Percentiles rank a stretch among this genome's conserved stretches.
phyloP scores from a whole-genome alignment of 1,140 invertebrate species.

The Oscheius sp. region DNA sequence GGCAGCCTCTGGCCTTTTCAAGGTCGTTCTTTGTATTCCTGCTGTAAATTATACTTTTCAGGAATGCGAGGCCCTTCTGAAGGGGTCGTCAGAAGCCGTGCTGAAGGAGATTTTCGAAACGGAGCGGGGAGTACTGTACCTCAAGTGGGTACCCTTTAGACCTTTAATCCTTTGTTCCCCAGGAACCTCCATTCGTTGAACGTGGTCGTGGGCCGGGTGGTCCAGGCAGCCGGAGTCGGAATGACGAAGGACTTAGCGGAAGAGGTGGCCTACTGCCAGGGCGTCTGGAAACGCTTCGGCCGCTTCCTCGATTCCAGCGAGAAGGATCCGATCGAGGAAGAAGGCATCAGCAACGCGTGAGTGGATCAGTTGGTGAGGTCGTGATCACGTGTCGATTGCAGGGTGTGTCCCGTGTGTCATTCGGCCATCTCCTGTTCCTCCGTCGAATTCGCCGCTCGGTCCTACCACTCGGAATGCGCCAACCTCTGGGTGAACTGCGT shows the following conservation, averaged over 20 bases:
- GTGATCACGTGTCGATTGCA: too few relatives aligned
- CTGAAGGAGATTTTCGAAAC: conserved; percentile 21
- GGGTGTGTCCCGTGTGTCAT: not conserved
- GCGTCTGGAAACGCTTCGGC: too few relatives aligned
- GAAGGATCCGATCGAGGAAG: too few relatives aligned
- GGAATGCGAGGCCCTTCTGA: conserved; percentile 9
- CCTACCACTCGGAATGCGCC: conserved; percentile 42
- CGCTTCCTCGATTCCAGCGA: too few relatives aligned
- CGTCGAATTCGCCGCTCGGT: conserved; percentile 32
- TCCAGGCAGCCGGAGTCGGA: conserved; percentile 1
- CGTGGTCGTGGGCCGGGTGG: conserved; percentile 5
- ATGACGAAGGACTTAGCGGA: conserved; percentile 9
- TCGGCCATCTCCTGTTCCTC: not conserved
- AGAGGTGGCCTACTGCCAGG: conserved; percentile 10
- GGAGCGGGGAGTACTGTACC: conserved; percentile 5
- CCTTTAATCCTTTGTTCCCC: not conserved
- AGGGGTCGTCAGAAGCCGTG: conserved; percentile 1
- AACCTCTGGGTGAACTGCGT: conserved; percentile 48
- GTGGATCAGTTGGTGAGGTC: too few relatives aligned
- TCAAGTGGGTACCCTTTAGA: not conserved
- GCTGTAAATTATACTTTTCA: conserved; percentile 19
- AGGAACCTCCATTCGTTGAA: conserved; percentile 4
- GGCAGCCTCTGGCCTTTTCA: conserved; percentile 11
- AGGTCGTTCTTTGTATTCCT: not conserved
- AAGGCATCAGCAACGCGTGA: too few relatives aligned